Base-by-base conservation (phyloP, 1,140 invertebrate genomes). In the Tetramorium simillimum region DNA sequence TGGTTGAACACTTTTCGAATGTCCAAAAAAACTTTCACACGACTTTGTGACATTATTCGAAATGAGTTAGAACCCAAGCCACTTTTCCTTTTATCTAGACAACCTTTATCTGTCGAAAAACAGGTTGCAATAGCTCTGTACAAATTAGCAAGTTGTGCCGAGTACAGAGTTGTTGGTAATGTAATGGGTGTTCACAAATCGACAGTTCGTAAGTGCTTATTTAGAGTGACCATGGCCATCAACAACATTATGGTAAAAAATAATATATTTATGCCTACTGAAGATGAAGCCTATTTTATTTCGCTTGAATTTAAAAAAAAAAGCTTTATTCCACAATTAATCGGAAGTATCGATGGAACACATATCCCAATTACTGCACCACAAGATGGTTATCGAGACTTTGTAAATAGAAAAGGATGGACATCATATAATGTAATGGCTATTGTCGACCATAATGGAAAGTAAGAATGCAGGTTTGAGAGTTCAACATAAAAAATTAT, bases 381-480 rank as follows among this genome's bases (percentile, higher is more conserved):
- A 28, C 9, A 16, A 12, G 58, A 78, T 49, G 75, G 58, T 10
- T 78, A 63, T 37, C 24, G 75, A 63, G 75, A 62, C n/a, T 78
- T 78, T 78, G 58, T 63, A 28, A 78, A 78, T 24, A 77, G 73
- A 3, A 76, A 62, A 60, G 73, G 33, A 60, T 76, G 73, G 73
- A 3, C 73, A 21, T 78, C 75, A 33, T 33, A 78, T 46, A 65
- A 46, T 65, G 21, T 78, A 21, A 60, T 51, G 12, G 46, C 76
- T 33, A 18, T 78, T 37, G 51, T 76, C 21, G 73, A 76, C 7
- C 28, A 76, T 10, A 70, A 69, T 69, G 37, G 37, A 37, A 69
- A 37, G 65, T 69, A 69, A 65, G 33, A 33, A 33, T 33, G 28
- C 3, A 33, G 33, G 3, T 33, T 33, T 33, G 33, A 33, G 3